Evolutionary conservation across 1,140 invertebrate genomes (phyloP), one percentile per base, ranked within the genome.

Genomic region (Brachionus angularis): DNA sequence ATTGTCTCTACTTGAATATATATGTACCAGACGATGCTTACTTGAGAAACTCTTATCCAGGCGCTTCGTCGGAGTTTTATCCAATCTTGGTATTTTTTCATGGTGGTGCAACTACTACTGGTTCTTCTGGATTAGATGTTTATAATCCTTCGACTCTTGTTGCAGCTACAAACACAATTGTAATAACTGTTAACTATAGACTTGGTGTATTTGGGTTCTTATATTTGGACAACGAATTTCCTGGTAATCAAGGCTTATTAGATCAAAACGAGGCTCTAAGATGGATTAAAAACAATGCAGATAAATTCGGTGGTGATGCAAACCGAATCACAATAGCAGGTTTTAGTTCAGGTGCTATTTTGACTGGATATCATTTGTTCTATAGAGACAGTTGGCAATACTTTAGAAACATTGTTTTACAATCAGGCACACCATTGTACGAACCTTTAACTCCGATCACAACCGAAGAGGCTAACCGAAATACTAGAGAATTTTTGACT

Each of bases 311-410:
- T n/a, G 78, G 78, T 5, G 73, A 79, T 70, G 49, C 74, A 18
- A 44, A 74, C 58, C 39, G 44, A 12, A 67, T 79, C 3, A 78
- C 77, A 5, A 58, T 78, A 10, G 73, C 74, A 42, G 78, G 77
- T 8, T 73, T 75, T 55, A 73, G 74, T 4, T 76, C 77, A 14
- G 94, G 95, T 10, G 93, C 92, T 1, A 91, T 91, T 8, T 91
- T 91, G 33, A 90, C 97, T 1, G 89, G 89, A 12, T 84, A 96
- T 76, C 93, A 96, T 83, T 84, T 97, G 50, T 82, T 98, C 5
- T 94, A 91, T 5, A 91, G 92, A 0, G 83, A 94, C 18, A 86
- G 82, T 75, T 84, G 90, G 73, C 87, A 91, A 75, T 85, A 94
- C 44, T 97, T 96, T 83, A 88, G 87, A 72, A 89, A 92, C 72